phyloP scores from a whole-genome alignment of 2,888 invertebrate genomes.

The Athetis lepigone region DNA sequence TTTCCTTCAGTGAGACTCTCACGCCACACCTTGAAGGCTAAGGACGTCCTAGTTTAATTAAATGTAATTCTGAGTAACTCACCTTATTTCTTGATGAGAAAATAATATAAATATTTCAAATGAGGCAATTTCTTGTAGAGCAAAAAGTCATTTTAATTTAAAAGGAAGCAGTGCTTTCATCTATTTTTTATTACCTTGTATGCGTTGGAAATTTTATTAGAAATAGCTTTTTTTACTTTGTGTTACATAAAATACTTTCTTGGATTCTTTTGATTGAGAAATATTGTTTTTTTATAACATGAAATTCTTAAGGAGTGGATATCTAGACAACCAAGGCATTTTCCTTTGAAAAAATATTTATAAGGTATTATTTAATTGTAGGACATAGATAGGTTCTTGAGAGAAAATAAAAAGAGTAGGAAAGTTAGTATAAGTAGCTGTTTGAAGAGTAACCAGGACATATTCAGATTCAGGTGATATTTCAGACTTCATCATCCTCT shows the following conservation, averaged over 20 bases:
- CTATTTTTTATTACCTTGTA: background rate
- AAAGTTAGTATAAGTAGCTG: no score
- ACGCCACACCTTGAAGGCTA: no score
- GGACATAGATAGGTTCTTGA: no score
- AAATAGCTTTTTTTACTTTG: background rate
- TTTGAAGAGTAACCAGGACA: no score
- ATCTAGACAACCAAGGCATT: background rate
- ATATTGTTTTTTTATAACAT: background rate
- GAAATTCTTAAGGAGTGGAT: background rate
- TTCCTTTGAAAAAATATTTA: background rate
- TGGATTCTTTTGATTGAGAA: background rate
- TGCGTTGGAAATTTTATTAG: background rate
- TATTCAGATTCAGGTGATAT: no score
- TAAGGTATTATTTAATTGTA: no score
- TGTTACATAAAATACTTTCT: no score
- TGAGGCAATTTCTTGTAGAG: background rate
- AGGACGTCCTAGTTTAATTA: no score
- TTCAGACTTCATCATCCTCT: no score
- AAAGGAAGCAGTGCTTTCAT: background rate
- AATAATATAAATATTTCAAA: background rate
- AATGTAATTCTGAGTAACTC: conserved; percentile 8
- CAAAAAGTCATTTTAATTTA: background rate
- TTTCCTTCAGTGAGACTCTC: no score
- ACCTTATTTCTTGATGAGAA: no score
- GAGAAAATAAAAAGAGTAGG: no score